Evolutionary conservation across 2,113 vertebrate species (phyloP).

Genomic region (Camelus dromedarius): DNA sequence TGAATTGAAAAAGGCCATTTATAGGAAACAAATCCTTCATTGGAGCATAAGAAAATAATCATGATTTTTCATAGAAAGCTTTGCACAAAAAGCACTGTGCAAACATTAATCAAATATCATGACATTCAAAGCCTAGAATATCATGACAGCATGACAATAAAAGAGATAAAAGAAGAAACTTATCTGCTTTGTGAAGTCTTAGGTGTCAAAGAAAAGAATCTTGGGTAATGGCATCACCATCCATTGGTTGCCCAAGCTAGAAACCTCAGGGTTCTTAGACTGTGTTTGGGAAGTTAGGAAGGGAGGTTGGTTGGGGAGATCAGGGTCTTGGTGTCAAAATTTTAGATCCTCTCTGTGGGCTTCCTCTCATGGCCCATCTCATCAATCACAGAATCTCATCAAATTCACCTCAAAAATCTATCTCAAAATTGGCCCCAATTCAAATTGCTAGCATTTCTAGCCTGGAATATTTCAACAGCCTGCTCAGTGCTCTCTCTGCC

Average conservation of each 20-base stretch:
- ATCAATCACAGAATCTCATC: background rate
- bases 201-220: background rate
- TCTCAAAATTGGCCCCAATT: slow-evolving; percentile 22
- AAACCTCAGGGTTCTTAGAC: background rate
- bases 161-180: slow-evolving; percentile 41
- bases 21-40: slow-evolving; percentile 48
- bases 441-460: background rate
- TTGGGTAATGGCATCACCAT: background rate
- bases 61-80: slow-evolving; percentile 16
- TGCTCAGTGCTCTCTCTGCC: background rate
- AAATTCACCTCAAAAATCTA: background rate
- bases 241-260: background rate
- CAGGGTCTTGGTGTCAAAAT: background rate
- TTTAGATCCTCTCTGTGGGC: background rate
- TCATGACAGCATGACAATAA: background rate
- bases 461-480: background rate
- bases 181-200: slow-evolving; percentile 16
- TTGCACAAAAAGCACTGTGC: background rate
- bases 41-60: slow-evolving; percentile 42
- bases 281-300: no score
- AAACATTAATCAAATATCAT: slow-evolving; percentile 44
- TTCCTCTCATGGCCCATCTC: background rate
- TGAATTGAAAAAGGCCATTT: slow-evolving; percentile 54
- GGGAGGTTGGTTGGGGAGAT: no score
- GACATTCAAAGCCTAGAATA: slow-evolving; percentile 29